Percentiles rank a stretch among this genome's conserved stretches.
Evolutionary conservation across 2,113 vertebrate species (phyloP).

Genomic region (Daboia siamensis): DNA sequence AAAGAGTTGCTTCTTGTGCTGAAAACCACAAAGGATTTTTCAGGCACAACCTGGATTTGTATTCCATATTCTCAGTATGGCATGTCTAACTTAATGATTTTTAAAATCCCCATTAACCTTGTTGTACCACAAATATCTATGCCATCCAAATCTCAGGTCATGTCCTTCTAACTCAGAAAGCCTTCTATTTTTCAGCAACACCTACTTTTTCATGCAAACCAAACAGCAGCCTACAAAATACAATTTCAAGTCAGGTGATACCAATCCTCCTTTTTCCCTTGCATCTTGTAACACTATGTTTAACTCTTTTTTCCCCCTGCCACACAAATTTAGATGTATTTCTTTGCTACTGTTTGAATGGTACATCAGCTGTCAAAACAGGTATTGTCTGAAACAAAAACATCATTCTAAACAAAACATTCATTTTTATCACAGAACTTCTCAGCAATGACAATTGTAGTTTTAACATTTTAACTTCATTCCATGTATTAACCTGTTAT

Average conservation of each 20-base stretch:
- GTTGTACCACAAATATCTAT: background rate
- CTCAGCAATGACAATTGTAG: background rate
- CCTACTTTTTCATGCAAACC: background rate
- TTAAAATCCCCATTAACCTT: background rate
- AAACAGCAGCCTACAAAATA: background rate
- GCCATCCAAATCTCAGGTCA: background rate
- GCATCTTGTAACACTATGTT: background rate
- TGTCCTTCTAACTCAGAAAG: background rate
- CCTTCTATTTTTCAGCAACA: background rate
- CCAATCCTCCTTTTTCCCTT: background rate
- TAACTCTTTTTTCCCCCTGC: background rate
- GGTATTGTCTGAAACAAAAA: background rate
- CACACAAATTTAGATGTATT: background rate
- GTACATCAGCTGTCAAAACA: background rate
- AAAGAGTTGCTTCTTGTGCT: background rate
- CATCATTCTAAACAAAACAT: background rate
- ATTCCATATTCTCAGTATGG: background rate
- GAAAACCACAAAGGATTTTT: background rate
- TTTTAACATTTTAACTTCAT: background rate
- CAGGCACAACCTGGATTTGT: background rate
- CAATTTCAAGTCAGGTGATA: background rate
- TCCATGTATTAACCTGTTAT: background rate
- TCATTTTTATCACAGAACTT: background rate
- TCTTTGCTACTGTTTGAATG: background rate
- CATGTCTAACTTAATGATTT: background rate